Evolutionary conservation across 2,888 invertebrate species (phyloP), one percentile per base, ranked within the genome.

Genomic region (Volucella zonaria): DNA sequence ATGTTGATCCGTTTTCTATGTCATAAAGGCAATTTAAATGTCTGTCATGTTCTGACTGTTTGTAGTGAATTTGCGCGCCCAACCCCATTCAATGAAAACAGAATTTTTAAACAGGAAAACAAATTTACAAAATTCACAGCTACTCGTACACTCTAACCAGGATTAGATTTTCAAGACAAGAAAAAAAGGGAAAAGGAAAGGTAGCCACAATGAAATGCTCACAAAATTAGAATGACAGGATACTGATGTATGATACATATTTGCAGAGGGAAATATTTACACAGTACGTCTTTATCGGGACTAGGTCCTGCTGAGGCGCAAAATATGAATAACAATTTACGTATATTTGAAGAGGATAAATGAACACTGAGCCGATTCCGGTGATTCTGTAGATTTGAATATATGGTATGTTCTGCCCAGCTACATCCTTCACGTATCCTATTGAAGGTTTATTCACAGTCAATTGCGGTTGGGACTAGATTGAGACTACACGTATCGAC

Each of bases 181-280:
- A 18, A 47, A 62, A 51, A 51, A 49, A 14, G 40, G 18, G 56
- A 58, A 10, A 49, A 47, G 2, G 11, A 54, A 40, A 61, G 6
- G 23, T 15, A 11, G 15, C 15, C 51, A 67, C 58, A 11, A 10
- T n/a, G 43, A 59, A 52, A 59, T 68, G 45, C 38, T 61, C 38
- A 62, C 73, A 82, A 74, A 82, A 78, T 74, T 49, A 62, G 73
- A 78, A 78, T 62, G 61, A 73, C 68, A 78, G 73, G 54, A 82
- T 82, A 82, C 73, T 78, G 68, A 82, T 68, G 51, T n/a, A 23
- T 23, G 18, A 23, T 23, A 23, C 18, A 23, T 23, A 77, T 58
- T 11, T 38, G 47, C 45, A 71, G 59, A 52, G 54, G 40, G 38
- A 64, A 43, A 51, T 49, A 66, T n/a, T 54, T 43, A 11, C 9